These are phyloP conservation scores for Myotis pilosus DNA, from an alignment of 2,797 vertebrate genomes.

Conservation along the genomic window DNA sequence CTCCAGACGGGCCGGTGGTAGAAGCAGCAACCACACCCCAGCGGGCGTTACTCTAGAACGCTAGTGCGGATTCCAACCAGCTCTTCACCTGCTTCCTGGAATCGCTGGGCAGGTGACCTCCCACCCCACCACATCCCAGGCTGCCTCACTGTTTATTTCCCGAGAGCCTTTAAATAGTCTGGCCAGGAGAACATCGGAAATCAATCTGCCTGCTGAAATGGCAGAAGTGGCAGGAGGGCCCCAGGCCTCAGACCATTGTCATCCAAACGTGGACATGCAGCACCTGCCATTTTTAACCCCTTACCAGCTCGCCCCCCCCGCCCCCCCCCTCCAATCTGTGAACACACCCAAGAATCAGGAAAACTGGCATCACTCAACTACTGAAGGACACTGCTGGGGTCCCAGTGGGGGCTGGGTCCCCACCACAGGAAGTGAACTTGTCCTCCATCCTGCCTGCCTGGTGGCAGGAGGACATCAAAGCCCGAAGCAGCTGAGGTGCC, in stretches of 20 bases:
- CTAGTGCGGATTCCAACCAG: background rate
- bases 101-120: background rate
- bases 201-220: background rate
- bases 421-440: background rate
- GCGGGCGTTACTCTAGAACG: fast-evolving
- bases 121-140: background rate
- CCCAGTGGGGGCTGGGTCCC: background rate
- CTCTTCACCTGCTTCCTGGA: background rate
- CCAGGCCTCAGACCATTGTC: background rate
- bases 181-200: background rate
- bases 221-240: background rate
- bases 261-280: background rate
- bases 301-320: fast-evolving
- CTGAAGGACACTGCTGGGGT: too few species aligned
- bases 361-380: background rate
- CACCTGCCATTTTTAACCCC: fast-evolving
- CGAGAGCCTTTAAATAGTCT: background rate
- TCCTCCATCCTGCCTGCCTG: background rate
- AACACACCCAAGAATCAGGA: background rate
- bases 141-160: background rate
- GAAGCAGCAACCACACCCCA: background rate
- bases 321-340: too few species aligned
- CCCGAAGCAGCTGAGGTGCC: background rate
- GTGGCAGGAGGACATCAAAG: background rate
- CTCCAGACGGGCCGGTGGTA: background rate